Conservation (phyloP, 1,140 invertebrate species). For the Atta colombica region DNA sequence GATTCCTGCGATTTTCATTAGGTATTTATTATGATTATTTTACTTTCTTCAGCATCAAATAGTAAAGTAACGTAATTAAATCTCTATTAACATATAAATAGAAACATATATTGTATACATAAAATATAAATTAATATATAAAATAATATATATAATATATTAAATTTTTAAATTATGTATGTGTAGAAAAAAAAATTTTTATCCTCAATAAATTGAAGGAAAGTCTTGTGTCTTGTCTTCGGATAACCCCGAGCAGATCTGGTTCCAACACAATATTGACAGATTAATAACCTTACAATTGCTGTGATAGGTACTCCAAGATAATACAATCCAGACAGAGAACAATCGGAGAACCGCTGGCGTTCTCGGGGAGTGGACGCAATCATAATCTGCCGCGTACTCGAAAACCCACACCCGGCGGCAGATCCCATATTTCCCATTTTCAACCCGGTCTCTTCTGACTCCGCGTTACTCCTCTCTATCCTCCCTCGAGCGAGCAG, state of each 20-base stretch:
- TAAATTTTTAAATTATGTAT: too few species aligned
- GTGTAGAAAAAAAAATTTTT: neutral
- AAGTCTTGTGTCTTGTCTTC: neutral
- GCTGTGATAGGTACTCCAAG: too few species aligned
- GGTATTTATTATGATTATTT: neutral
- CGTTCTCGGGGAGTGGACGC: conserved; percentile 54
- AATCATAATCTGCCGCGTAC: conserved; percentile 71
- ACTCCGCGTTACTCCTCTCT: conserved; percentile 2
- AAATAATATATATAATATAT: too few species aligned
- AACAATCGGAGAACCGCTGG: conserved; percentile 64
- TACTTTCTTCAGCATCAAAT: neutral
- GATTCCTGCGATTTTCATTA: neutral
- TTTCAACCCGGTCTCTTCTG: conserved; percentile 48
- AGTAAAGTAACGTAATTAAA: neutral
- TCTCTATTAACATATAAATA: neutral
- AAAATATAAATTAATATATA: too few species aligned
- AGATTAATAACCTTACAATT: conserved; percentile 5
- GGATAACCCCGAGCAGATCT: neutral
- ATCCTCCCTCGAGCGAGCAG: neutral
- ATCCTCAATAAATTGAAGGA: neutral
- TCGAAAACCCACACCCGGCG: conserved; percentile 44
- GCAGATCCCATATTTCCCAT: conserved; percentile 56
- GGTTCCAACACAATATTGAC: conserved; percentile 1
- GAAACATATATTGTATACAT: too few species aligned
- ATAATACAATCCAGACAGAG: conserved; percentile 30